Percentiles rank a stretch among this genome's conserved stretches.
phyloP scores from a whole-genome alignment of 2,888 invertebrate species.

The Torymus texanus region DNA sequence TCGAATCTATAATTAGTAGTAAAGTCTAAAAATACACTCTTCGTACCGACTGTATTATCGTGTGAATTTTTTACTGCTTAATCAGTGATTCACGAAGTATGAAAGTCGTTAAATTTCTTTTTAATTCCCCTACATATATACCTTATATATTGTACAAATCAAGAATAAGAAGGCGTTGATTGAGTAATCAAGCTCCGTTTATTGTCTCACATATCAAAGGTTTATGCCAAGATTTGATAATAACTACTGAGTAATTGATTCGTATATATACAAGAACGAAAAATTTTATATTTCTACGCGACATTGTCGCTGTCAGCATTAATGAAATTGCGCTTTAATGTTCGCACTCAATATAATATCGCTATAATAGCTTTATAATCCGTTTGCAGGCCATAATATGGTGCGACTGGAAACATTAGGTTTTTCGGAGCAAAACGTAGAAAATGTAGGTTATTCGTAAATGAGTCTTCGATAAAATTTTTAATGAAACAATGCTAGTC shows the following conservation, averaged over 20 bases:
- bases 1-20: constrained; percentile 31
- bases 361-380: constrained; percentile 21
- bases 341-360: not conserved
- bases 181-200: constrained; percentile 16
- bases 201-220: constrained; percentile 28
- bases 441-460: no score
- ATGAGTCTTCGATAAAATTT: no score
- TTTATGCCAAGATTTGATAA: constrained; percentile 19
- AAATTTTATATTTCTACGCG: not conserved
- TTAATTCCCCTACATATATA: not conserved
- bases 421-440: no score
- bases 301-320: not conserved
- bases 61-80: constrained; percentile 1
- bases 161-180: constrained; percentile 25
- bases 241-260: constrained; percentile 16
- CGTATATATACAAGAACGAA: not conserved
- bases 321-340: constrained; percentile 29
- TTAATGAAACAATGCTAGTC: no score
- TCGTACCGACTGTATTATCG: not conserved
- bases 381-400: no score
- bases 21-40: constrained; percentile 27
- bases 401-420: no score
- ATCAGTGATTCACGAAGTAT: constrained; percentile 13
- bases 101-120: constrained; percentile 28
- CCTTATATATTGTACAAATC: not conserved